Conservation (phyloP, 2,113 vertebrate species). For the Apus apus region DNA sequence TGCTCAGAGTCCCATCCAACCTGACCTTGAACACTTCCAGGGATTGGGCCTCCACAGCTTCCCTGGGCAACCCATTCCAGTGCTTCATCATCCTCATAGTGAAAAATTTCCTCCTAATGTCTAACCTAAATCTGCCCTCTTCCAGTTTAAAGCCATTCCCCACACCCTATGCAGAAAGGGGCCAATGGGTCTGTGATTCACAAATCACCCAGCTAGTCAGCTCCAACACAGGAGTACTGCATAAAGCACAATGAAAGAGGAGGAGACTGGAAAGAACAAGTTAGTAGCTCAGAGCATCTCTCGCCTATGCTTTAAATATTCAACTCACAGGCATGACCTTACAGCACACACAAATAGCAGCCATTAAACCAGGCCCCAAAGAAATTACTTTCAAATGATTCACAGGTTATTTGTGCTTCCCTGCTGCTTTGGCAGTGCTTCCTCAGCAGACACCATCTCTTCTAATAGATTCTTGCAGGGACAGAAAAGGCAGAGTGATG, state of each 20-base stretch:
- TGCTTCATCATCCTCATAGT: too few species aligned
- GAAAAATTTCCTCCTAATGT: too few species aligned
- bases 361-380: neutral
- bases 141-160: neutral
- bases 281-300: neutral
- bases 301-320: neutral
- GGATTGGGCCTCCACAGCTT: too few species aligned
- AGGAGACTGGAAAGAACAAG: neutral
- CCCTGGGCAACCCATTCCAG: too few species aligned
- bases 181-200: neutral
- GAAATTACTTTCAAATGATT: neutral
- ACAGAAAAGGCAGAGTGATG: conserved; percentile 4
- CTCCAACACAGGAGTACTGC: neutral
- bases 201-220: neutral
- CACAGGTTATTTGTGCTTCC: conserved; percentile 44
- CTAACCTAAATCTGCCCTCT: too few species aligned
- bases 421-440: neutral
- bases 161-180: neutral
- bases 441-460: conserved; percentile 37
- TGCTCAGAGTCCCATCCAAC: too few species aligned
- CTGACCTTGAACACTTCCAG: too few species aligned
- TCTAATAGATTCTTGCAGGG: conserved; percentile 30
- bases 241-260: conserved; percentile 21
- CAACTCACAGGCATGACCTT: neutral
- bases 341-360: neutral